A percentile compares a stretch with the other conserved stretches of the same genome.
Conservation (phyloP, 2,113 vertebrate species). For the Danio rerio region DNA sequence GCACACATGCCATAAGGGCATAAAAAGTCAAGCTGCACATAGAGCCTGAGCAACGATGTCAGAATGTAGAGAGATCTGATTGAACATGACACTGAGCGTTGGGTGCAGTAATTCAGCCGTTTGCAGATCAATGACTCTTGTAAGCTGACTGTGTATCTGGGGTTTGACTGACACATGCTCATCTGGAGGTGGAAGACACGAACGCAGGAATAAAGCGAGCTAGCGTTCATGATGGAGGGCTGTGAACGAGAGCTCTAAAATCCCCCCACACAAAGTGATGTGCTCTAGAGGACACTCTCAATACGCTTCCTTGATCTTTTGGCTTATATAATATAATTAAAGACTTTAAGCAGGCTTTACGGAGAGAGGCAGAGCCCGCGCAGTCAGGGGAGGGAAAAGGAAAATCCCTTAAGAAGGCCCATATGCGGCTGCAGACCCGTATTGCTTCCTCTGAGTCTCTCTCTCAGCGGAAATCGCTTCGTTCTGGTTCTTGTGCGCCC, state of each 20-base stretch:
- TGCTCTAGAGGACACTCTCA: constrained; percentile 62
- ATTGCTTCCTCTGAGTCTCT: constrained; percentile 49
- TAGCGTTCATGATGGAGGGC: constrained; percentile 30
- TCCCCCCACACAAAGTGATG: constrained; percentile 54
- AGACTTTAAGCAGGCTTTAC: constrained; percentile 72
- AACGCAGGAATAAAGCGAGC: constrained; percentile 19
- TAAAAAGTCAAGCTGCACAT: neutral
- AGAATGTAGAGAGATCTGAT: neutral
- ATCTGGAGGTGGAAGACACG: constrained; percentile 30
- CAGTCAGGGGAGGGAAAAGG: constrained; percentile 49
- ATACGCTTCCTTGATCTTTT: constrained; percentile 70
- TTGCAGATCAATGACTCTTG: constrained; percentile 33
- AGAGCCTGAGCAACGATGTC: neutral
- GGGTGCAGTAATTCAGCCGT: neutral
- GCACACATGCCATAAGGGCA: neutral
- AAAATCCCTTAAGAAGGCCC: constrained; percentile 59
- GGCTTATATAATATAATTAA: constrained; percentile 79
- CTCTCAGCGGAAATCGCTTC: constrained; percentile 42
- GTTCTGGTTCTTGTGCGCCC: constrained; percentile 39
- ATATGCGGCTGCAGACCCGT: constrained; percentile 51
- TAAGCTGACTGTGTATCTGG: constrained; percentile 1
- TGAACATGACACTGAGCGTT: constrained; percentile 30
- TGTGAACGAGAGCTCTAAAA: constrained; percentile 52
- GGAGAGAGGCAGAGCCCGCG: constrained; percentile 58
- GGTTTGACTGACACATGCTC: constrained; percentile 29